Base-by-base conservation (phyloP, 2,888 invertebrate species). In the Tetragonisca angustula region DNA sequence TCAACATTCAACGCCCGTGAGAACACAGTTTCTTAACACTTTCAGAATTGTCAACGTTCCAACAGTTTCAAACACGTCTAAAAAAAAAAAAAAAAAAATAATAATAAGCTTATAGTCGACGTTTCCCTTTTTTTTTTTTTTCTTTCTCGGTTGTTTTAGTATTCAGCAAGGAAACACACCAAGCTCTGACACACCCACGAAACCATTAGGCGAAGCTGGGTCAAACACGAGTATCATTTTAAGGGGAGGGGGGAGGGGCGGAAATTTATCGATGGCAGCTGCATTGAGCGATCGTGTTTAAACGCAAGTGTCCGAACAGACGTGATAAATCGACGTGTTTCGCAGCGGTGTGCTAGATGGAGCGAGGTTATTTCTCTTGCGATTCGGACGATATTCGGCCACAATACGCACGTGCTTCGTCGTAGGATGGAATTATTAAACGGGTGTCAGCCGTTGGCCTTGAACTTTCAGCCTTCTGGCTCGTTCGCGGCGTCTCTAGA, bases 141-240 rank as follows among this genome's bases (percentile, higher is more conserved):
- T 36, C 6, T 9, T 36, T 2, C 43, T 43, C 68, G 50, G 77
- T 65, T 0, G 56, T 74, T 81, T 81, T 52, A 70, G 71, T 77
- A 79, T 83, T 83, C 84, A 75, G 70, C 36, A 21, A 84, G 81
- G 82, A 77, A 64, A 75, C 68, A 81, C 76, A 62, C 56, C 24
- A 69, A 69, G 72, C 76, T 78, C 49, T 24, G 71, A 62, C 52
- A 70, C 69, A 54, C 61, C 79, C 81, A 43, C 78, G 67, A 78
- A 79, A 71, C 73, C 78, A 88, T 88, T 84, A 75, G 72, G 70
- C 76, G 86, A 80, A 69, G 76, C 76, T 81, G 68, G 81, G 72
- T 83, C 84, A 88, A 80, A 73, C 70, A 68, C 52, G 81, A 71
- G 79, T 64, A 74, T 62, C 68, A 49, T 62, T 76, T 69, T 69